These are phyloP conservation scores for Popillia japonica DNA, from an alignment of 1,140 invertebrate species.

Conservation along the genomic window DNA sequence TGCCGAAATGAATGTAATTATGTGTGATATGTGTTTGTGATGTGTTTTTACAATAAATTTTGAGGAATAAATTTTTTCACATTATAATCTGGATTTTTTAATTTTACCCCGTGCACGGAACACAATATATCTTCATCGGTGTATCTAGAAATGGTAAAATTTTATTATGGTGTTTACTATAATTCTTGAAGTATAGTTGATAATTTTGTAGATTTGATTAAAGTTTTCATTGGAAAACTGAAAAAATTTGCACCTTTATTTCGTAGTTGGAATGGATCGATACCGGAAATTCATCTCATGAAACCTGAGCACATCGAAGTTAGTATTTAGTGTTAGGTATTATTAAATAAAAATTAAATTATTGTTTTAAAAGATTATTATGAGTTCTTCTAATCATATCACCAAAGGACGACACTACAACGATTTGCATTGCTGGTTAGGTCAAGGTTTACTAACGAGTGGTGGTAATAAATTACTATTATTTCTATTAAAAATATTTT, in stretches of 20 bases:
- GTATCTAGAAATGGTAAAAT: background rate
- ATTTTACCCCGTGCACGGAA: too few species aligned
- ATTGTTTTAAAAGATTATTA: too few species aligned
- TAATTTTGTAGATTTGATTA: too few species aligned
- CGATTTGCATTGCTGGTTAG: slow-evolving; percentile 66
- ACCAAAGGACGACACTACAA: slow-evolving; percentile 67
- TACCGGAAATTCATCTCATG: background rate
- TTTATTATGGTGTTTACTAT: background rate
- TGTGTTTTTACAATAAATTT: too few species aligned
- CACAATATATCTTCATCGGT: slow-evolving; percentile 7
- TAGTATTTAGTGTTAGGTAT: too few species aligned
- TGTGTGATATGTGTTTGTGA: too few species aligned
- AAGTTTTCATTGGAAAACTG: background rate
- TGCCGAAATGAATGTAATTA: too few species aligned
- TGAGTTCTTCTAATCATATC: slow-evolving; percentile 60
- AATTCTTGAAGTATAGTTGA: background rate
- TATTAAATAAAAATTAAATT: too few species aligned
- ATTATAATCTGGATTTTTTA: too few species aligned
- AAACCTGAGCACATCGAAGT: background rate
- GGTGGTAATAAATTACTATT: slow-evolving; percentile 57
- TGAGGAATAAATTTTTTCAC: too few species aligned
- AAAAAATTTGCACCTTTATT: slow-evolving; percentile 49
- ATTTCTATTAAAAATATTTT: background rate
- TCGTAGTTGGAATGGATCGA: slow-evolving; percentile 49
- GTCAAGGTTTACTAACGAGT: slow-evolving; percentile 64